Evolutionary conservation across 1,140 invertebrate species (phyloP).

Genomic region (Notospermus geniculatus): DNA sequence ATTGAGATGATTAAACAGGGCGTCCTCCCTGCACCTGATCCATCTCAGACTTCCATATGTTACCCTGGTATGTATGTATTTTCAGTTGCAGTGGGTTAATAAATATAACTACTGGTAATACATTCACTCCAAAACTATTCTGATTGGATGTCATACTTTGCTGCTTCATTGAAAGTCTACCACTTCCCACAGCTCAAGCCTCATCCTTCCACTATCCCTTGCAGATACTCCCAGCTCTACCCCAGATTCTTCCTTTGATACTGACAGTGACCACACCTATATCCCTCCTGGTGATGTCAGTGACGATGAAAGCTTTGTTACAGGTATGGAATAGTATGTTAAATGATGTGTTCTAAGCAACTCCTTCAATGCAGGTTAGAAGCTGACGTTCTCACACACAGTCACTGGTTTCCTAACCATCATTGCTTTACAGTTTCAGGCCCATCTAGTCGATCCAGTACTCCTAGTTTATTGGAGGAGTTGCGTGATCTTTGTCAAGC

Average conservation of each 20-base stretch:
- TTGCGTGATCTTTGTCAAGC: conserved; percentile 16
- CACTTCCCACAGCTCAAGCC: too few relatives aligned
- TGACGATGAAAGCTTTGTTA: too few relatives aligned
- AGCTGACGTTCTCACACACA: too few relatives aligned
- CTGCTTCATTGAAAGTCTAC: background rate
- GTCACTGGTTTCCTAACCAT: background rate
- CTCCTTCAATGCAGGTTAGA: too few relatives aligned
- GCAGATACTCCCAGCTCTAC: background rate
- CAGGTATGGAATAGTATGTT: background rate
- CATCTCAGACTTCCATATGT: background rate
- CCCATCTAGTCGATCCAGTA: background rate
- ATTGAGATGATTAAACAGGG: background rate
- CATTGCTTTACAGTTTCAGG: conserved; percentile 13
- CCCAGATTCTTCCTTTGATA: background rate
- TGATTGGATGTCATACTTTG: background rate
- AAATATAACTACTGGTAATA: too few relatives aligned
- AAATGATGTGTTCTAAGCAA: too few relatives aligned
- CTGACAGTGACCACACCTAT: conserved; percentile 25
- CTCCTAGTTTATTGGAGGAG: conserved; percentile 15
- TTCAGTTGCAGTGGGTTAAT: background rate
- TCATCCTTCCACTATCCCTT: too few relatives aligned
- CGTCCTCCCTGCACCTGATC: background rate
- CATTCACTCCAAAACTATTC: too few relatives aligned
- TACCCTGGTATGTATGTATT: background rate
- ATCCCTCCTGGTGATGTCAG: conserved; percentile 12